Conservation (phyloP, 2,888 invertebrate genomes). For the Coelogynopora nodosa region DNA sequence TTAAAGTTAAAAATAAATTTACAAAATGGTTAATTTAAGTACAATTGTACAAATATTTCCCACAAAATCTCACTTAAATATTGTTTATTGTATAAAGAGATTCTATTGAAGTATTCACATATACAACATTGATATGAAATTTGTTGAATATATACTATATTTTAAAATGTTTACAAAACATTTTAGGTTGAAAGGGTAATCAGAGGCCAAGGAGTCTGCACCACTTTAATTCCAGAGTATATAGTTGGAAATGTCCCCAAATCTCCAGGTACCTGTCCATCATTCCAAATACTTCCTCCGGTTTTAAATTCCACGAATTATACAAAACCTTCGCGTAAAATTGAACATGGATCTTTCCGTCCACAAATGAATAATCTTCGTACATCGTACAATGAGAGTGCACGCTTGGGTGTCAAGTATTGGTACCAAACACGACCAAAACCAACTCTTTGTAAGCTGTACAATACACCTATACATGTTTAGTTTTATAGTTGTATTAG, state of each 20-base stretch:
- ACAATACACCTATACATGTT: too few species aligned
- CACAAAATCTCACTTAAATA: too few species aligned
- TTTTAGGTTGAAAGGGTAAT: not conserved
- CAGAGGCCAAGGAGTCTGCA: not conserved
- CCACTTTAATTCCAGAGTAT: not conserved
- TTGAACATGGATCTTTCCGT: not conserved
- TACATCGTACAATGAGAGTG: not conserved
- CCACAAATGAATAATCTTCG: not conserved
- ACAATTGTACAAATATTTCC: too few species aligned
- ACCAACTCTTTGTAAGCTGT: not conserved
- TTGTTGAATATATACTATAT: too few species aligned
- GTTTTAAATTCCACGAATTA: not conserved
- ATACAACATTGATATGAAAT: too few species aligned
- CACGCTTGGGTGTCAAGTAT: not conserved
- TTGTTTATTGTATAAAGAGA: too few species aligned
- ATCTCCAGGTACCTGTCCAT: not conserved
- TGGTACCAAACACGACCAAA: not conserved
- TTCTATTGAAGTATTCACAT: too few species aligned
- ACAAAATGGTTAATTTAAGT: too few species aligned
- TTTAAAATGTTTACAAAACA: too few species aligned
- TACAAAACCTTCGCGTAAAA: not conserved
- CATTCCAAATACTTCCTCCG: not conserved
- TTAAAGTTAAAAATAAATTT: too few species aligned
- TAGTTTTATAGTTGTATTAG: too few species aligned
- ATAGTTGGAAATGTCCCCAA: not conserved